A percentile compares a stretch with the other conserved stretches of the same genome.
Evolutionary conservation across 2,888 invertebrate genomes (phyloP).

Genomic region (Nipponacmea schrenckii): DNA sequence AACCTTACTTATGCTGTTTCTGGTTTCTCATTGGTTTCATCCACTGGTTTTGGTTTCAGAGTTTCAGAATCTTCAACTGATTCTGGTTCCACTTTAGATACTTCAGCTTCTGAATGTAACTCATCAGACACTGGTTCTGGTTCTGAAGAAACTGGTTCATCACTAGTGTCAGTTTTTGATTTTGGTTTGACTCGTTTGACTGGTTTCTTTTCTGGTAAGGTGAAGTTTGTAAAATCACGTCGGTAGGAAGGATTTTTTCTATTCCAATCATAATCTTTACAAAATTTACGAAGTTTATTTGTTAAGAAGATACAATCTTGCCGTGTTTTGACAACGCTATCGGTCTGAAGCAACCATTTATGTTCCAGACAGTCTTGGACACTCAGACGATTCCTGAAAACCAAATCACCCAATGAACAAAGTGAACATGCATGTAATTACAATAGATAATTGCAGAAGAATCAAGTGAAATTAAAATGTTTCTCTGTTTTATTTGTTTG

Average conservation of each 20-base stretch:
- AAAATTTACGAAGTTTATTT: conserved; percentile 74
- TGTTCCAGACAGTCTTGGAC: conserved; percentile 96
- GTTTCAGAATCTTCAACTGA: conserved; percentile 7
- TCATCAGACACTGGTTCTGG: not conserved
- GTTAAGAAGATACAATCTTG: conserved; percentile 85
- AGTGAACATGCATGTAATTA: not conserved
- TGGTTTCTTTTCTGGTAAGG: not conserved
- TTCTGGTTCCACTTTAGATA: conserved; percentile 9
- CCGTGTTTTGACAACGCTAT: conserved; percentile 91
- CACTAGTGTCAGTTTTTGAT: not conserved
- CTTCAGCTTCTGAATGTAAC: not conserved
- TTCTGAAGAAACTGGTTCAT: conserved; percentile 1
- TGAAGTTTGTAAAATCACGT: conserved; percentile 10
- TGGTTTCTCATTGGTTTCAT: no score
- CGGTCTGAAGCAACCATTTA: conserved; percentile 92
- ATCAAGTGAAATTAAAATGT: no score
- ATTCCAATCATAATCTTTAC: conserved; percentile 79
- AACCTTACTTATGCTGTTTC: no score
- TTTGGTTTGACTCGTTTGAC: not conserved
- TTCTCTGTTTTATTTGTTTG: no score
- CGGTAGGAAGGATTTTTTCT: conserved; percentile 23
- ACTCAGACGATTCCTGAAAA: conserved; percentile 86
- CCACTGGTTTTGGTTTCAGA: not conserved
- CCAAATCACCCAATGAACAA: conserved; percentile 25
- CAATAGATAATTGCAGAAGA: not conserved